Evolutionary conservation across 2,888 invertebrate genomes (phyloP).

Genomic region (Lordiphosa andalusiaca): DNA sequence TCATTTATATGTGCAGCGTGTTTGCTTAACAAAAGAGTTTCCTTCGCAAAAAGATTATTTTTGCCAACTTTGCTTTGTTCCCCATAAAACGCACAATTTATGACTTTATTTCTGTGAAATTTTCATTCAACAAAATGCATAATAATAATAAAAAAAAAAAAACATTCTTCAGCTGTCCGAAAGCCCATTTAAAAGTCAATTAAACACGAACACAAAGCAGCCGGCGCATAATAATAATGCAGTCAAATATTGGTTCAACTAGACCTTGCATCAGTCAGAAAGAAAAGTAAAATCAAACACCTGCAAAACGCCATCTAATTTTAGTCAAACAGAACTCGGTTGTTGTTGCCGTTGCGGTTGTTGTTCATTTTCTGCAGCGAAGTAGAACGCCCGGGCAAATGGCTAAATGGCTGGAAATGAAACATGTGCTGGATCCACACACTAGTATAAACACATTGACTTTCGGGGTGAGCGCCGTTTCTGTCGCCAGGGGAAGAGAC

Average conservation of each 20-base stretch:
- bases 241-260: background rate
- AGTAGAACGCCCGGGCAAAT: background rate
- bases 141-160: too few relatives aligned
- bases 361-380: constrained; percentile 2
- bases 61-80: too few relatives aligned
- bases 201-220: constrained; percentile 34
- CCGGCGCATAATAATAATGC: background rate
- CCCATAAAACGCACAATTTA: too few relatives aligned
- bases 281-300: constrained; percentile 23
- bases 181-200: constrained; percentile 61
- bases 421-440: constrained; percentile 4
- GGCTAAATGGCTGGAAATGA: constrained; percentile 6
- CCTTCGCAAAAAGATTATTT: too few relatives aligned
- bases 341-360: too few relatives aligned
- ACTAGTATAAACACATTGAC: background rate
- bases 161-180: constrained; percentile 11
- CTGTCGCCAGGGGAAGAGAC: constrained; percentile 19
- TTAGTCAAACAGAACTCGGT: too few relatives aligned
- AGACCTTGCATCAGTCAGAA: constrained; percentile 35
- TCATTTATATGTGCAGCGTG: too few relatives aligned
- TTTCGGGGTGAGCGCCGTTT: constrained; percentile 11
- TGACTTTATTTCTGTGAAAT: too few relatives aligned
- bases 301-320: constrained; percentile 10
- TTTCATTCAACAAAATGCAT: too few relatives aligned
- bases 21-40: too few relatives aligned